phyloP scores from a whole-genome alignment of 2,888 invertebrate species.

The Netelia inedita region DNA sequence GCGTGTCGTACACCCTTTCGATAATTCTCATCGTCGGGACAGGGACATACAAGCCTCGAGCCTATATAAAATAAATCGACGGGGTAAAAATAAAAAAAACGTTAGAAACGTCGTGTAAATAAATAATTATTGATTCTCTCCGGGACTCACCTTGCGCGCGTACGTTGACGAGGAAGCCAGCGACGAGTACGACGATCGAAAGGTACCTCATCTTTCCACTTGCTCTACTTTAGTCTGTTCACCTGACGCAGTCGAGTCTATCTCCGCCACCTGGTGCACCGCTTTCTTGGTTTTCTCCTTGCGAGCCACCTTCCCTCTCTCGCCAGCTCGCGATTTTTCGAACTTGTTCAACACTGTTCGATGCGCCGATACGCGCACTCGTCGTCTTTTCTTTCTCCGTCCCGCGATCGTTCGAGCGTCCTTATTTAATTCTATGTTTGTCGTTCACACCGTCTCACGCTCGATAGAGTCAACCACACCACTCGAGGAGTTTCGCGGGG shows the following conservation, averaged over 20 bases:
- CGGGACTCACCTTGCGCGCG: constrained; percentile 82
- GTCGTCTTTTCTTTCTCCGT: not conserved
- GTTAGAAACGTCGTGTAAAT: constrained; percentile 27
- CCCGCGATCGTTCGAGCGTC: not conserved
- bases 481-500: constrained; percentile 15
- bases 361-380: constrained; percentile 47
- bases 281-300: constrained; percentile 52
- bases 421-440: constrained; percentile 9
- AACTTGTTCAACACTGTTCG: constrained; percentile 59
- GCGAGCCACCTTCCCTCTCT: constrained; percentile 45
- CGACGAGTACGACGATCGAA: constrained; percentile 78
- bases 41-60: too few species aligned
- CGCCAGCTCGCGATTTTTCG: constrained; percentile 59
- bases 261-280: constrained; percentile 61
- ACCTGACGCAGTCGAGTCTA: constrained; percentile 56
- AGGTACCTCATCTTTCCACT: constrained; percentile 77
- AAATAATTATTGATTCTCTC: constrained; percentile 3
- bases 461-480: constrained; percentile 22
- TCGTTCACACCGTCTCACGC: constrained; percentile 15
- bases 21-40: too few species aligned
- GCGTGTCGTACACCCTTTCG: too few species aligned
- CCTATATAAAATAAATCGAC: too few species aligned
- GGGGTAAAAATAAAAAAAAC: constrained; percentile 38
- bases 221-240: constrained; percentile 57
- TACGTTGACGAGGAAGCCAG: constrained; percentile 75